Evolutionary conservation across 2,113 vertebrate species (phyloP).

Genomic region (Spermophilus dauricus): DNA sequence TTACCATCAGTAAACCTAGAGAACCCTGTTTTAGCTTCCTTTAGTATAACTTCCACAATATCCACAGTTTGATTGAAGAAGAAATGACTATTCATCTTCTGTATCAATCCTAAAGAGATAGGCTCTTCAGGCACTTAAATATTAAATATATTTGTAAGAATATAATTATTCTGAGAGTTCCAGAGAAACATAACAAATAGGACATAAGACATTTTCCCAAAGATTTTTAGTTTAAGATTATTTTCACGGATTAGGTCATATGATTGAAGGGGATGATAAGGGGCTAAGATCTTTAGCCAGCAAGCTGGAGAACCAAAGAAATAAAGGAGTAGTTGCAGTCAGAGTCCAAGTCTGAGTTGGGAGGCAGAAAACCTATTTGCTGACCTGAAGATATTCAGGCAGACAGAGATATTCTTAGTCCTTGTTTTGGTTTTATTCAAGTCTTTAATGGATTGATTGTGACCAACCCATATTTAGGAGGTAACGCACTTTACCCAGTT

Average conservation of each 20-base stretch:
- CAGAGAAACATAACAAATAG: not conserved
- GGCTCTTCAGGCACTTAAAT: not conserved
- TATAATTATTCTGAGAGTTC: not conserved
- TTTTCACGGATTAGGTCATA: not conserved
- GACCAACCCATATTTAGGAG: not conserved
- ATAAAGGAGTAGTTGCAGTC: no score
- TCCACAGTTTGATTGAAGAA: not conserved
- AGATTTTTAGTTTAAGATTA: no score
- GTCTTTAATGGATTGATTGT: not conserved
- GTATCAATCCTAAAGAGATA: no score
- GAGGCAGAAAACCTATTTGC: not conserved
- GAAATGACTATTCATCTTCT: not conserved
- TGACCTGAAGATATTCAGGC: not conserved
- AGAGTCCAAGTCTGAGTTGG: not conserved
- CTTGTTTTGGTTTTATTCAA: not conserved
- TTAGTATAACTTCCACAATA: not conserved
- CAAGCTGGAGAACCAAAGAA: not conserved
- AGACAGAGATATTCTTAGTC: not conserved
- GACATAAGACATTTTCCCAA: not conserved
- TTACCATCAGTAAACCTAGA: not conserved
- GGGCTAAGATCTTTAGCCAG: no score
- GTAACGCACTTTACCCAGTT: not conserved
- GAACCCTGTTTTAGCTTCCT: not conserved
- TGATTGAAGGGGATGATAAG: not conserved
- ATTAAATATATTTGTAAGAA: not conserved